Evolutionary conservation across 2,888 invertebrate species (phyloP), one percentile per base, ranked within the genome.

Genomic region (Brachyopa scutellaris): DNA sequence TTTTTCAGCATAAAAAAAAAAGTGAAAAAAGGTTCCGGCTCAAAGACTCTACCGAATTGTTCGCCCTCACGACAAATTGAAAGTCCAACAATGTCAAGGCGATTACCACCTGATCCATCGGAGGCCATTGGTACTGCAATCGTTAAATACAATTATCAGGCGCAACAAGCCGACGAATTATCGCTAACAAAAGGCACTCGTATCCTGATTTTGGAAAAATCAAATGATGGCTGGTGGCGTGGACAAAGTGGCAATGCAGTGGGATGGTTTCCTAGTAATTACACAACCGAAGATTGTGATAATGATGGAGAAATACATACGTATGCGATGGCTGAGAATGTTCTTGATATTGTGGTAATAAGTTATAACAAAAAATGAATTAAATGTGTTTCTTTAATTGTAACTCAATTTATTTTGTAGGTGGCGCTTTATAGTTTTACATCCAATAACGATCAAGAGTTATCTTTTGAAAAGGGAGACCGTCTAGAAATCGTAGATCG

Each of bases 201-300:
- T 86, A 97, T 99, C 85, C 93, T 96, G 82, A 99, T 99, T 85
- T 92, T 99, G 85, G 99, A 99, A 91, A 99, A 99, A 92, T 98
- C 98, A 87, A 98, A 98, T 86, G 99, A 99, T 91, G 98, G 97
- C 80, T 99, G 99, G 99, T 99, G 99, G 99, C 94, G 98, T 88
- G 99, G 99, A 57, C 97, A 97, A 91, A 93, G 91, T 90, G 91
- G 74, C 92, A 93, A 88, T 89, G 92, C 85, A 90, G 93, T 86
- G 91, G 93, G 93, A 92, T 87, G 99, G 99, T 99, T 99, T 90
- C 99, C 99, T 7, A 98, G 98, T 59, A 99, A 99, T 92, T 99
- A 99, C 91, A 99, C 99, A 83, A 96, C 96, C 88, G 97, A 97
- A 90, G 96, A 96, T 88, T 95, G 95, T 85, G 96, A 96, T 89